Percentiles rank a stretch among this genome's conserved stretches.
These are phyloP conservation scores for Cantharis rufa DNA, from an alignment of 2,888 invertebrate species.

Conservation along the genomic window DNA sequence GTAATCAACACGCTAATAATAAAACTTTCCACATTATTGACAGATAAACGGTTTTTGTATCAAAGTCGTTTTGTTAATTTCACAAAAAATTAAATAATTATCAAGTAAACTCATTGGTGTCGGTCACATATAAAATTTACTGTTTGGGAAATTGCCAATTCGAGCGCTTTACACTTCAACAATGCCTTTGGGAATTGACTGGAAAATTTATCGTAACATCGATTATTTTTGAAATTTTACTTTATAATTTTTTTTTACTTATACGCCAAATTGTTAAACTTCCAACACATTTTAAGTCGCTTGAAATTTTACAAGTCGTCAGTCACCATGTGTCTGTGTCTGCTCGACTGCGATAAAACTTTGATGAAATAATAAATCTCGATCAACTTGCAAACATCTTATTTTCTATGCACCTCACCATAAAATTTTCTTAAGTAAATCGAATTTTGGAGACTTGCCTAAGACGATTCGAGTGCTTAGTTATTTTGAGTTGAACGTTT, in stretches of 20 bases:
- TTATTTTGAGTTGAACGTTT: not conserved
- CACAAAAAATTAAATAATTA: not conserved
- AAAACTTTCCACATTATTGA: not conserved
- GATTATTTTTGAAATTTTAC: not conserved
- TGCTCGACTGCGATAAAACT: not conserved
- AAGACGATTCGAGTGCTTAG: not conserved
- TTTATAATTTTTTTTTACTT: not conserved
- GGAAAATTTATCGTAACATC: slow-evolving; percentile 12
- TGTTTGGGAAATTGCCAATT: slow-evolving; percentile 21
- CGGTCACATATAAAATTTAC: slow-evolving; percentile 19
- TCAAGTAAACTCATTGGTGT: slow-evolving; percentile 1
- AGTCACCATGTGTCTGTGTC: not conserved
- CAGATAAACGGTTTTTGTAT: not conserved
- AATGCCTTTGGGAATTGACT: slow-evolving; percentile 16
- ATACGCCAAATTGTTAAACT: not conserved
- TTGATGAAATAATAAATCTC: not conserved
- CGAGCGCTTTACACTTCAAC: slow-evolving; percentile 19
- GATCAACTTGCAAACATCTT: not conserved
- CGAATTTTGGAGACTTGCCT: not conserved
- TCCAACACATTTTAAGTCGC: not conserved
- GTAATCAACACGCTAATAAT: not conserved
- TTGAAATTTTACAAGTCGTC: not conserved
- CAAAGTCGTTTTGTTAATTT: not conserved
- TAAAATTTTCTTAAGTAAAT: not conserved
- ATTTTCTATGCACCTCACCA: not conserved